phyloP scores from a whole-genome alignment of 2,113 vertebrate species.

The Ictalurus punctatus region DNA sequence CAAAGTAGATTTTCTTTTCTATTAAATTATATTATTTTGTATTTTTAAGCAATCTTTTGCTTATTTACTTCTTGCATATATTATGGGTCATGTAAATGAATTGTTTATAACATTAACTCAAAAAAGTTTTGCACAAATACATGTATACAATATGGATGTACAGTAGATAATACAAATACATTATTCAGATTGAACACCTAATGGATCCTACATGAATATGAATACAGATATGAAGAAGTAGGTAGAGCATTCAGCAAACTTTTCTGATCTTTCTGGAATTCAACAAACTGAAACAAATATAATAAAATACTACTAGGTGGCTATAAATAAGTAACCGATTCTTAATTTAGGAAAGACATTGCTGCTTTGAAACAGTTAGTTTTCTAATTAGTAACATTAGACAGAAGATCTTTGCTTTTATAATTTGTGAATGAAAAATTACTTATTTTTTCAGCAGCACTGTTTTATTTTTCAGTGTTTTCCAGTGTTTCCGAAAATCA shows the following conservation, averaged over 20 bases:
- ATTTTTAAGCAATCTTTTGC: no score
- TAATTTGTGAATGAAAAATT: background rate
- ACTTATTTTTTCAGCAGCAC: no score
- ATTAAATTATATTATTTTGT: no score
- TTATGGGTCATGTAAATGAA: background rate
- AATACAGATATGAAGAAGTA: background rate
- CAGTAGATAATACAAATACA: no score
- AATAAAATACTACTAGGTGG: background rate
- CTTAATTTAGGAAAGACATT: background rate
- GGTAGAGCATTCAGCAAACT: background rate
- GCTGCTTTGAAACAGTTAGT: background rate
- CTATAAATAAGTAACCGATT: background rate
- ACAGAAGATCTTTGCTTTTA: background rate
- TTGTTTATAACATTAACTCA: background rate
- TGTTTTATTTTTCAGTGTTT: background rate
- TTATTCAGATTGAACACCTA: no score
- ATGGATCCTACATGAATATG: background rate
- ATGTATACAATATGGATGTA: no score
- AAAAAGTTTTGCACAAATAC: background rate
- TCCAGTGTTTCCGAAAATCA: background rate
- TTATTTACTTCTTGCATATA: background rate
- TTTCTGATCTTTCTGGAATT: background rate
- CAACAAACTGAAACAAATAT: background rate
- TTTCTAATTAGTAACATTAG: background rate
- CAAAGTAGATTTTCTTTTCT: no score